These are phyloP conservation scores for Noctua pronuba DNA, from an alignment of 2,888 invertebrate genomes.

Conservation along the genomic window DNA sequence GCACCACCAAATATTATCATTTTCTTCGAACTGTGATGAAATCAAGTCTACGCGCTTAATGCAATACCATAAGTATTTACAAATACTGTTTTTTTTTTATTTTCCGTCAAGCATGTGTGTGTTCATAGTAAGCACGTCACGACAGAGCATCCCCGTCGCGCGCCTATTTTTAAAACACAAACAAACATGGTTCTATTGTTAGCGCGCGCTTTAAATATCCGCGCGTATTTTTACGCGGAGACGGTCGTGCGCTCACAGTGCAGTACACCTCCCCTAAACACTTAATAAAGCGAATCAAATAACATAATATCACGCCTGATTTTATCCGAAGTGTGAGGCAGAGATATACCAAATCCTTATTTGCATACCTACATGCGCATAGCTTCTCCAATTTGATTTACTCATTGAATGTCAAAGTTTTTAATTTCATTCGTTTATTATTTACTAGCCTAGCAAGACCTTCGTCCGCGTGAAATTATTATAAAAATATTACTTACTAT, in stretches of 20 bases:
- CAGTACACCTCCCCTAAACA: background rate
- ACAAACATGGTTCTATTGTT: slow-evolving; percentile 56
- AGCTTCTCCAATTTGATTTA: background rate
- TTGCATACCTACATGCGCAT: too few relatives aligned
- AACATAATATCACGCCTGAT: background rate
- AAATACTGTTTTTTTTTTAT: background rate
- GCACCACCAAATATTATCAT: slow-evolving; percentile 24
- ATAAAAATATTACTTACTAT: background rate
- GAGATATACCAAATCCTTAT: background rate
- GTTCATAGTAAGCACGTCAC: slow-evolving; percentile 1
- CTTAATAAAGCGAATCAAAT: background rate
- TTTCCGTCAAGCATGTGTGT: background rate
- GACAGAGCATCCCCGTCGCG: slow-evolving; percentile 6
- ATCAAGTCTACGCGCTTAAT: background rate
- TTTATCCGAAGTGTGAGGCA: background rate
- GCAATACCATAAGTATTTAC: background rate
- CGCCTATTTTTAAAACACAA: slow-evolving; percentile 59
- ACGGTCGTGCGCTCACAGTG: background rate
- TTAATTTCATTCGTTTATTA: too few relatives aligned
- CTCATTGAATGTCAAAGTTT: too few relatives aligned
- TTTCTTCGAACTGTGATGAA: slow-evolving; percentile 5
- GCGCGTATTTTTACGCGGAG: slow-evolving; percentile 39
- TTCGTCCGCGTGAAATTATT: too few relatives aligned
- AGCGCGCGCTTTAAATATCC: slow-evolving; percentile 55
- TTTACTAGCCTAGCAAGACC: too few relatives aligned